A percentile compares a stretch with the other conserved stretches of the same genome.
Conservation (phyloP, 1,140 invertebrate genomes). For the Melitaea cinxia region DNA sequence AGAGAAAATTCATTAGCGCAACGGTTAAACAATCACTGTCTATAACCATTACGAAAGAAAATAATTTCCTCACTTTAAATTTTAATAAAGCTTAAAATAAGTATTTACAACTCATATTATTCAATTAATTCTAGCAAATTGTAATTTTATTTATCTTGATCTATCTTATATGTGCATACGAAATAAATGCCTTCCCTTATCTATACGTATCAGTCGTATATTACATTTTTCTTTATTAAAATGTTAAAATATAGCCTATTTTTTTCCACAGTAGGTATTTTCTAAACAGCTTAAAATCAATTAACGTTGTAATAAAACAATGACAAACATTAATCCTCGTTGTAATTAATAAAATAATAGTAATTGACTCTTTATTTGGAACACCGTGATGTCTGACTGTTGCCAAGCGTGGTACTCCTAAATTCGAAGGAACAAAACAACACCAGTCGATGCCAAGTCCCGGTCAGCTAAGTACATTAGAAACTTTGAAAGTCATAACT, state of each 20-base stretch:
- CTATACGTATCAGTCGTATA: too few relatives aligned
- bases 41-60: background rate
- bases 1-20: background rate
- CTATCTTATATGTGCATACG: too few relatives aligned
- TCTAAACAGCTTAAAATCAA: background rate
- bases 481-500: conserved; percentile 6
- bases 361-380: conserved; percentile 24
- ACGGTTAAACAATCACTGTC: background rate
- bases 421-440: conserved; percentile 11
- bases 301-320: background rate
- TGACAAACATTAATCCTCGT: background rate
- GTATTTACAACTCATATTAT: too few relatives aligned
- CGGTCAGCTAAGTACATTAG: conserved; percentile 8
- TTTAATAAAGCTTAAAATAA: too few relatives aligned
- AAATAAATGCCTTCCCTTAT: too few relatives aligned
- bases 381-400: conserved; percentile 2
- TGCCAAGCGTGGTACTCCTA: conserved; percentile 23
- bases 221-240: too few relatives aligned
- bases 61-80: too few relatives aligned
- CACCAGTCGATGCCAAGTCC: conserved; percentile 4
- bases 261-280: background rate
- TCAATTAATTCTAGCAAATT: too few relatives aligned
- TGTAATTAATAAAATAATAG: conserved; percentile 7
- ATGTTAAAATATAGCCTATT: background rate
- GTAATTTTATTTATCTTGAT: too few relatives aligned